Percentiles rank a stretch among this genome's conserved stretches.
Conservation (phyloP, 2,113 vertebrate species). For the Sula dactylatra region DNA sequence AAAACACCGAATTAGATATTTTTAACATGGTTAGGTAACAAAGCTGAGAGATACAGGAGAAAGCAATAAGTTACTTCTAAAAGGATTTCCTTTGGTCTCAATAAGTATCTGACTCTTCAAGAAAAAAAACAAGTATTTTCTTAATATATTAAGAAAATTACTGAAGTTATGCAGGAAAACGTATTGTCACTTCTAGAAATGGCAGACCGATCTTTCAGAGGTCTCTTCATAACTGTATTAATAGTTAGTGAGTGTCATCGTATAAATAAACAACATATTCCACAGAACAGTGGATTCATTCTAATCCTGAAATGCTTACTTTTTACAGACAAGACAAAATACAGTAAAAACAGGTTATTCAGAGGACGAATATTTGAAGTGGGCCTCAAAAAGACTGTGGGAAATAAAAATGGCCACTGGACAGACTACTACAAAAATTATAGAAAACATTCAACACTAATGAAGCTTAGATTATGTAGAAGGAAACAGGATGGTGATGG, state of each 20-base stretch:
- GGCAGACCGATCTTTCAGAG: background rate
- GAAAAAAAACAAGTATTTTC: background rate
- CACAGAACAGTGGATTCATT: background rate
- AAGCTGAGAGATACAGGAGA: background rate
- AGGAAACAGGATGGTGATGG: background rate
- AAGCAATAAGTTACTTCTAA: background rate
- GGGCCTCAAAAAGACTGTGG: background rate
- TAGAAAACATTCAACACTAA: background rate
- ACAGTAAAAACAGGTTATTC: background rate
- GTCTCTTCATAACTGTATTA: background rate
- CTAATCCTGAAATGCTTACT: background rate
- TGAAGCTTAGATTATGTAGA: background rate
- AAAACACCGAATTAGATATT: background rate
- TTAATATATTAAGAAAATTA: background rate
- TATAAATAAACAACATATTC: background rate
- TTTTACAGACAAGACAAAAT: background rate
- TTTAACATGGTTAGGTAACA: background rate
- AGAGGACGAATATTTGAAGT: background rate
- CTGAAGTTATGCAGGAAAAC: background rate
- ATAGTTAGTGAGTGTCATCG: background rate
- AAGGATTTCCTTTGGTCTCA: background rate
- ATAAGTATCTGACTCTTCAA: background rate
- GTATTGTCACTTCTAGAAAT: background rate
- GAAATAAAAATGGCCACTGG: background rate
- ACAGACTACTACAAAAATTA: background rate